Conservation (phyloP, 2,888 invertebrate species). For the Nymphalis c-album region DNA sequence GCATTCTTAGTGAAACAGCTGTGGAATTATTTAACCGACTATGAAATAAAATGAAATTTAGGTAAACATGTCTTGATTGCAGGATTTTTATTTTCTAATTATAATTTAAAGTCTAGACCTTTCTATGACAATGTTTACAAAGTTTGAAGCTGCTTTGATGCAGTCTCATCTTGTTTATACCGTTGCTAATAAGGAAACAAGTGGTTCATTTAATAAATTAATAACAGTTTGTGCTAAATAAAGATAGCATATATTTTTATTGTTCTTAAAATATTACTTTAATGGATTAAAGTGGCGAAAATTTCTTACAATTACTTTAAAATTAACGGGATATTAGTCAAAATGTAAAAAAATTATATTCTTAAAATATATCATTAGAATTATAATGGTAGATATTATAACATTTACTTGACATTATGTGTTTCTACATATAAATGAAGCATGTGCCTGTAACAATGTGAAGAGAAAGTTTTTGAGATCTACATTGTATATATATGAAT, state of each 20-base stretch:
- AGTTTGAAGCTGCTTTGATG: conserved; percentile 46
- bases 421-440: conserved; percentile 27
- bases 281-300: neutral
- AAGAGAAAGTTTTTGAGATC: conserved; percentile 50
- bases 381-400: neutral
- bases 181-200: conserved; percentile 33
- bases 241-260: conserved; percentile 6
- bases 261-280: neutral
- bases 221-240: conserved; percentile 7
- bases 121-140: conserved; percentile 26
- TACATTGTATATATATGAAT: conserved; percentile 40
- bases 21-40: conserved; percentile 61
- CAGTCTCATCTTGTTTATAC: conserved; percentile 47
- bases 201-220: conserved; percentile 23
- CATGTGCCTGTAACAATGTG: conserved; percentile 22
- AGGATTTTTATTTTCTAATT: neutral
- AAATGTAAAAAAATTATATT: neutral
- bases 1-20: conserved; percentile 57
- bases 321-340: neutral
- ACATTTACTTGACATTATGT: neutral
- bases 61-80: conserved; percentile 50
- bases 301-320: no score
- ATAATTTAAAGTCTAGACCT: neutral
- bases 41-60: conserved; percentile 81
- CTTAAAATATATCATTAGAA: neutral